phyloP scores from a whole-genome alignment of 2,888 invertebrate species.

The Ernsta delagoae region DNA sequence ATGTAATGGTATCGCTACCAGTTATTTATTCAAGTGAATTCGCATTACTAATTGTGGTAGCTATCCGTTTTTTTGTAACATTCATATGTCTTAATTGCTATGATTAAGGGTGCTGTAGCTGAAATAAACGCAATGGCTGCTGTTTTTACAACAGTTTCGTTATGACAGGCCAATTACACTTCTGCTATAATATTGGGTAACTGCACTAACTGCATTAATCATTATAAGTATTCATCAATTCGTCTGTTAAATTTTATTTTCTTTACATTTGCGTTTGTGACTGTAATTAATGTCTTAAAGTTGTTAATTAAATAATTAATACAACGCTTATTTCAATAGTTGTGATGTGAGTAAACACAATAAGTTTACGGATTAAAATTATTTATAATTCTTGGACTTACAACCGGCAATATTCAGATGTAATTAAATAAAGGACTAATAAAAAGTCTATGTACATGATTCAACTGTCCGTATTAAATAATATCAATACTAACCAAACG shows the following conservation, averaged over 20 bases:
- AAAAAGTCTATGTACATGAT: too few relatives aligned
- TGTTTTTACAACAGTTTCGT: conserved; percentile 30
- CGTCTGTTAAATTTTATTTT: background rate
- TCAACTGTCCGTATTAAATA: too few relatives aligned
- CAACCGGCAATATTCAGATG: too few relatives aligned
- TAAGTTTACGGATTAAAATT: too few relatives aligned
- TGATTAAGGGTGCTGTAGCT: conserved; percentile 32
- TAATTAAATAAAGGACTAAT: too few relatives aligned
- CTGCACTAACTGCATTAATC: background rate
- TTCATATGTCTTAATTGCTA: conserved; percentile 36
- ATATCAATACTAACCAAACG: too few relatives aligned
- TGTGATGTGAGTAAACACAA: too few relatives aligned
- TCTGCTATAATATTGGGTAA: conserved; percentile 27
- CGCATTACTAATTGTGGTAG: conserved; percentile 46
- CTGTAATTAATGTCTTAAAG: too few relatives aligned
- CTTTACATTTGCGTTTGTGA: background rate
- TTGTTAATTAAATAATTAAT: too few relatives aligned
- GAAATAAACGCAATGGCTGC: conserved; percentile 25
- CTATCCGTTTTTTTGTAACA: conserved; percentile 36
- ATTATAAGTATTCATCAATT: conserved; percentile 9
- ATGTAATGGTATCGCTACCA: conserved; percentile 31
- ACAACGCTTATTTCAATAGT: too few relatives aligned
- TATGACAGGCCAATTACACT: conserved; percentile 35
- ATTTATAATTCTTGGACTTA: too few relatives aligned
- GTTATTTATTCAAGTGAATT: conserved; percentile 57